Evolutionary conservation across 2,797 vertebrate genomes (phyloP), one percentile per base, ranked within the genome.

Genomic region (Mastacembelus armatus): DNA sequence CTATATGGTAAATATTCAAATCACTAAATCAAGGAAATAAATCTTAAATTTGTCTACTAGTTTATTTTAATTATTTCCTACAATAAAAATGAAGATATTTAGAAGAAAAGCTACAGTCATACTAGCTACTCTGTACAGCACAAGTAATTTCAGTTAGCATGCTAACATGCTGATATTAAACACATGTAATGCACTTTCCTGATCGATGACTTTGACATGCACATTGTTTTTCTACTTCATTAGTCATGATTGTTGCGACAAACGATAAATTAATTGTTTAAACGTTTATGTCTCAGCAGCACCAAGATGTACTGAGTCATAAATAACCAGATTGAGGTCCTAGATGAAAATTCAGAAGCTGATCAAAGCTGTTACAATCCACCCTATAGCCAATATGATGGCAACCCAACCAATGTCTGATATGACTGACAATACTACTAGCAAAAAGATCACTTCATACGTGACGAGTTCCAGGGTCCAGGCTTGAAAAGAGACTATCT

Each of bases 11-110:
- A 80, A 77, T 77, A 76, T 59, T 76, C 2, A 79, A 84, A 85
- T 89, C 72, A 72, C 63, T 72, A 62, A 72, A 78, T 84, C 85
- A 86, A 80, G 36, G 73, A 71, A 88, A 89, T 89, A 88, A 86
- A 89, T 77, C 65, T 63, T 57, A 30, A 56, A 81, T 69, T 75
- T 85, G 70, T 69, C 74, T 63, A 50, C 15, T 69, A 68, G 30
- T 4, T 62, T 66, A 70, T 64, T 80, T 70, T 38, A 36, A 26
- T 67, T 43, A 33, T 74, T 71, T 64, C 62, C 42, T 67, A 39
- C 12, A 58, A 40, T 40, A 50, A 51, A n/a, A 19, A 50, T 14
- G 9, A 26, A 10, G 0, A 33, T n/a, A n/a, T n/a, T 45, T 10
- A 50, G 7, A 29, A 32, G 7, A 56, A 24, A 50, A 12, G 9